Evolutionary conservation across 2,113 vertebrate genomes (phyloP), one percentile per base, ranked within the genome.

Genomic region (Willisornis vidua): DNA sequence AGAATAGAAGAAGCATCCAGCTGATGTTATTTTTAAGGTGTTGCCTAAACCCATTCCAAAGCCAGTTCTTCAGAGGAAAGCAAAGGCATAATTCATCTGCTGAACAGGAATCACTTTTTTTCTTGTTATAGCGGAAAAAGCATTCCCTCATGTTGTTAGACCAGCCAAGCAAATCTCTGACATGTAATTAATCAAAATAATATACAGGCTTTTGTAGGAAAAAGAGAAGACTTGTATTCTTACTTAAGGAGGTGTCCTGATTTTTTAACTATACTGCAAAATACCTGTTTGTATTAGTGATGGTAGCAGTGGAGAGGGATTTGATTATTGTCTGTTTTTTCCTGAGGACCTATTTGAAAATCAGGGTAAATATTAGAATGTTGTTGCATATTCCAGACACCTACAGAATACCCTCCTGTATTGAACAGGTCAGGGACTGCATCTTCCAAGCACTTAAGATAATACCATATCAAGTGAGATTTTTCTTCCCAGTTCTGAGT

Each of bases 121-220:
- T 29, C 37, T 90, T 67, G 61, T 85, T 95, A 76, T 9, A 87
- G 77, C 9, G 25, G 77, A 90, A 95, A 95, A 83, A 92, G 8
- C 29, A 70, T 93, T 95, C 93, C 59, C 76, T 87, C 84, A 54
- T 85, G 52, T 68, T 91, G 46, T 85, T 78, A 85, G 57, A 80
- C 7, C 23, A 74, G 94, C 81, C 93, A 93, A 95, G 67, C 43
- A 93, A 81, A 83, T 58, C 28, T 83, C 26, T 93, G 79, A 74
- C 61, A 52, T 12, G 2, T 46, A 84, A 73, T 93, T 96, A 84
- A 89, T 94, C 62, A 90, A 94, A 95, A 77, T 57, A 92, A 79
- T 41, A 31, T 37, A 71, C 28, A 6, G 8, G 4, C 23, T 73
- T 86, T 79, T 86, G 72, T 61, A 79, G 55, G 55, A 94, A 61